Conservation (phyloP, 2,797 vertebrate genomes). For the Pipistrellus kuhlii region DNA sequence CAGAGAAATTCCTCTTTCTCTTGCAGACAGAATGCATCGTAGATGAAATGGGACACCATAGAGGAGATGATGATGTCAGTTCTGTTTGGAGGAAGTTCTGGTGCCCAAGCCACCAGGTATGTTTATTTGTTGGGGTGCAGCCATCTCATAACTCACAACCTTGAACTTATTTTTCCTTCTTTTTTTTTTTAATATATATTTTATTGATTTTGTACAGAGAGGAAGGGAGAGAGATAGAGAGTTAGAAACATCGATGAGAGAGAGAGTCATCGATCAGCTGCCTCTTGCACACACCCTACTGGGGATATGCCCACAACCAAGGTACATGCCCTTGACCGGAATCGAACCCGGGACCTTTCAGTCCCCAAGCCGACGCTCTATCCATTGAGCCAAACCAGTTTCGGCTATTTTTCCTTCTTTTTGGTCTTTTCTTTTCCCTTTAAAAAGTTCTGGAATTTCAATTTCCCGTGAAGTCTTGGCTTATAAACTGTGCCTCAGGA, state of each 20-base stretch:
- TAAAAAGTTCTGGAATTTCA: not conserved
- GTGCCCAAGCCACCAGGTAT: not conserved
- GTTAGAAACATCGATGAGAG: too few species aligned
- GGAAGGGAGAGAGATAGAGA: too few species aligned
- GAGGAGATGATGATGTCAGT: not conserved
- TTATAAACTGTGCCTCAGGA: not conserved
- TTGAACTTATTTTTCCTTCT: constrained; percentile 29
- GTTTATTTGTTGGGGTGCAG: not conserved
- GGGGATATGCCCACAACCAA: too few species aligned
- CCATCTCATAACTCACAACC: not conserved
- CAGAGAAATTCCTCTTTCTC: not conserved
- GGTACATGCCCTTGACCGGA: too few species aligned
- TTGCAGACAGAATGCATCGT: not conserved
- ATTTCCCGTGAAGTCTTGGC: not conserved
- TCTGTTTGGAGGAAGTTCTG: not conserved
- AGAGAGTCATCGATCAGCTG: too few species aligned
- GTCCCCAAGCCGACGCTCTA: too few species aligned
- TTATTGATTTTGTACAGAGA: too few species aligned
- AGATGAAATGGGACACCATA: not conserved
- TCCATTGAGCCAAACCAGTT: too few species aligned
- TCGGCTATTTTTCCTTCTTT: too few species aligned
- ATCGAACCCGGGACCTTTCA: too few species aligned
- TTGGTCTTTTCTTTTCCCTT: not conserved
- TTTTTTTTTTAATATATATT: not conserved
- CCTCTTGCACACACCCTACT: too few species aligned